Evolutionary conservation across 2,888 invertebrate genomes (phyloP).

Genomic region (Ischnus inquisitorius): DNA sequence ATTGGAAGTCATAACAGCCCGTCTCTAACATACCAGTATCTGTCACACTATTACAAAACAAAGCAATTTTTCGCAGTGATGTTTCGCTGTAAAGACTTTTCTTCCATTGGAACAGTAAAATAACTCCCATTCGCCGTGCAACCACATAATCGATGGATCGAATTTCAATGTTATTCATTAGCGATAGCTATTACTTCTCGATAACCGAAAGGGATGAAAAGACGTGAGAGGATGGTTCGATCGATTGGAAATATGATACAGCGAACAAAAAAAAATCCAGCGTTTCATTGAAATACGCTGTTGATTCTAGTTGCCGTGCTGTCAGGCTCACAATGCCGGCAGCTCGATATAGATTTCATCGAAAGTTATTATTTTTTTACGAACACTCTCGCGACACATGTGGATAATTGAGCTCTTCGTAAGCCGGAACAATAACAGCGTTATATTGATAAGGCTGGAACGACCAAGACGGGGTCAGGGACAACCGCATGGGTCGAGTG

Average conservation of each 20-base stretch:
- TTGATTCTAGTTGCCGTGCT: background rate
- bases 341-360: slow-evolving; percentile 67
- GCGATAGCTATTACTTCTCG: background rate
- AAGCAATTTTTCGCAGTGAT: too few relatives aligned
- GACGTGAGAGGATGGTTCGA: background rate
- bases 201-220: background rate
- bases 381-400: slow-evolving; percentile 66
- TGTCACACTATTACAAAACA: too few relatives aligned
- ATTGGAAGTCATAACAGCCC: too few relatives aligned
- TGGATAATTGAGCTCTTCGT: slow-evolving; percentile 79
- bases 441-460: slow-evolving; percentile 79
- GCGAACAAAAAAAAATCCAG: background rate
- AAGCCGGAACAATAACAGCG: slow-evolving; percentile 76
- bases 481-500: slow-evolving; percentile 1
- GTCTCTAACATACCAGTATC: too few relatives aligned
- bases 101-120: too few relatives aligned
- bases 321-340: background rate
- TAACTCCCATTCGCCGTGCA: background rate
- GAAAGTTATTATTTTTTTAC: slow-evolving; percentile 72
- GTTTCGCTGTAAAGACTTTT: too few relatives aligned
- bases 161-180: slow-evolving; percentile 24
- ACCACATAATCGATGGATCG: slow-evolving; percentile 10
- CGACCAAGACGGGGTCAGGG: slow-evolving; percentile 9
- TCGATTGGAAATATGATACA: background rate
- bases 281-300: slow-evolving; percentile 21